phyloP scores from a whole-genome alignment of 2,113 vertebrate genomes.

The Onychostruthus taczanowskii region DNA sequence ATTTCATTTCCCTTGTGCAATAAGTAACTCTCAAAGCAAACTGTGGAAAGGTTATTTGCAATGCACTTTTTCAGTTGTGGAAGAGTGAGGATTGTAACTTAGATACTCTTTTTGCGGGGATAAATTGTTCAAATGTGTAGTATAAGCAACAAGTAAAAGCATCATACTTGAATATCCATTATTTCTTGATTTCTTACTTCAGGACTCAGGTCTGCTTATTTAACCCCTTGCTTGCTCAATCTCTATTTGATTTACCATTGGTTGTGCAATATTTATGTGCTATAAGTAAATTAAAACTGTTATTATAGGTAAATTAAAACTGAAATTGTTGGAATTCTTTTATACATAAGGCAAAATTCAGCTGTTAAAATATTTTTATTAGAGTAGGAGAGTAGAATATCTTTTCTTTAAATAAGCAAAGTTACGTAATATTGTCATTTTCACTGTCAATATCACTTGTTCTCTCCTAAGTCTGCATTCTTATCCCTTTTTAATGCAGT shows the following conservation, averaged over 20 bases:
- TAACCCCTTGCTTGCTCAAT: not conserved
- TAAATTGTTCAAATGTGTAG: not conserved
- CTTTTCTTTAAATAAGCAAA: not conserved
- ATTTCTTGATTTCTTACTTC: not conserved
- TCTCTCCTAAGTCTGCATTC: not conserved
- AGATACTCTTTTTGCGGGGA: not conserved
- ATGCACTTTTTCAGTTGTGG: constrained; percentile 60
- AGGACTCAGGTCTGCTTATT: not conserved
- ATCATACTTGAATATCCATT: not conserved
- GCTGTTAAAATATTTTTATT: not conserved
- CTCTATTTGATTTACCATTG: not conserved
- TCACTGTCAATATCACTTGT: not conserved
- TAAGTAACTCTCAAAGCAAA: constrained; percentile 47
- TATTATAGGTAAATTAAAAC: not conserved
- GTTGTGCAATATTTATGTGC: not conserved
- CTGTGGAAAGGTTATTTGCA: constrained; percentile 54
- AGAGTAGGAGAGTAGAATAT: not conserved
- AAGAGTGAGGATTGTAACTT: constrained; percentile 37
- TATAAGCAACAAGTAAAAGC: not conserved
- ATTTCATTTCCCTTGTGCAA: constrained; percentile 63
- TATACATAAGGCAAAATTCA: not conserved
- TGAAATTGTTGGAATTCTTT: not conserved
- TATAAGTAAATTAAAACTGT: not conserved
- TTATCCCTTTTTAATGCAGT: not conserved
- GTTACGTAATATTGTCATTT: not conserved